phyloP scores from a whole-genome alignment of 2,797 vertebrate genomes.

The Sebastes cheni region DNA sequence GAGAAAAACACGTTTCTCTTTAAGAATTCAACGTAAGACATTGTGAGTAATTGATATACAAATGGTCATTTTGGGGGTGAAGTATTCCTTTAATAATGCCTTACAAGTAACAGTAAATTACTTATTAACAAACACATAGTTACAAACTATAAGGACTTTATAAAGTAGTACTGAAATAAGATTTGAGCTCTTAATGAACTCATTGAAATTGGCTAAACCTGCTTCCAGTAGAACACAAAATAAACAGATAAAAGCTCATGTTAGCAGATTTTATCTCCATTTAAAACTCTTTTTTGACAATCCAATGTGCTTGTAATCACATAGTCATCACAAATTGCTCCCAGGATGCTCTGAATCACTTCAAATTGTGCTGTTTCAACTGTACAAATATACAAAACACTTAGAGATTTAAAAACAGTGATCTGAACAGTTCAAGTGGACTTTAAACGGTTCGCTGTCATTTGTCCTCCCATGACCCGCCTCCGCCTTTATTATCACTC shows the following conservation, averaged over 20 bases:
- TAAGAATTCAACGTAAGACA: too few species aligned
- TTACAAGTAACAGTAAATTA: neutral
- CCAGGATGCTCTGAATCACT: neutral
- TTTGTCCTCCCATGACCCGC: slow-evolving; percentile 29
- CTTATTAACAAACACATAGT: neutral
- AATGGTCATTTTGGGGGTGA: too few species aligned
- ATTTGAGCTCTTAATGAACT: neutral
- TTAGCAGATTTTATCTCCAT: neutral
- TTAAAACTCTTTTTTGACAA: neutral
- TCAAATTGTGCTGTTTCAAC: neutral
- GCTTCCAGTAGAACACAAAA: neutral
- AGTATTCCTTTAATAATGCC: neutral
- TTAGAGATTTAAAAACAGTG: neutral
- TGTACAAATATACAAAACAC: slow-evolving; percentile 2
- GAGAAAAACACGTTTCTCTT: too few species aligned
- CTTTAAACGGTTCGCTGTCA: slow-evolving; percentile 2
- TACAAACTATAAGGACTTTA: neutral
- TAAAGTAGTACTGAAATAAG: neutral
- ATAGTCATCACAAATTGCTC: neutral
- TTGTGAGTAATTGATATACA: too few species aligned
- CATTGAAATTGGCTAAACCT: neutral
- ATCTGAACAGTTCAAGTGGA: slow-evolving; percentile 3
- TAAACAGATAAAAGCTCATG: neutral
- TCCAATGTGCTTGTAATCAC: neutral
- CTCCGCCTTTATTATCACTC: slow-evolving; percentile 29